These are phyloP conservation scores for Osmerus mordax DNA, from an alignment of 2,113 vertebrate species.

Conservation along the genomic window DNA sequence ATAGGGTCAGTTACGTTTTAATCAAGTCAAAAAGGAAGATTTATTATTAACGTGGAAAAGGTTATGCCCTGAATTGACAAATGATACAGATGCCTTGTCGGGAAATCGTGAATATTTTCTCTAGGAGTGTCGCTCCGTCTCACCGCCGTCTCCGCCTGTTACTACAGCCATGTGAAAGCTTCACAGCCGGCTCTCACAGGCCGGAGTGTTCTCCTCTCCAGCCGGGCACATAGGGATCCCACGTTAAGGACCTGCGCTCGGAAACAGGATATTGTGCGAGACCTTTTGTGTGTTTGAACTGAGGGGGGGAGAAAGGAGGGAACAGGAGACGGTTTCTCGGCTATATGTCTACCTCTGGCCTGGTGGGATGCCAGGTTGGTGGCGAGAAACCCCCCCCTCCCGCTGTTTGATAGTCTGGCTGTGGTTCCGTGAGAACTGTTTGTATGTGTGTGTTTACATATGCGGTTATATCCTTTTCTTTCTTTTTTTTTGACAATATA, in stretches of 20 bases:
- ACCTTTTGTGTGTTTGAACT: conserved; percentile 36
- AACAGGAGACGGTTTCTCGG: conserved; percentile 23
- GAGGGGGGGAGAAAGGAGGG: conserved; percentile 22
- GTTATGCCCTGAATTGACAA: neutral
- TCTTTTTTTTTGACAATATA: conserved; percentile 3
- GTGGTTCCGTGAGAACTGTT: neutral
- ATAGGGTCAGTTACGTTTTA: neutral
- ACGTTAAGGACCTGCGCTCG: conserved; percentile 32
- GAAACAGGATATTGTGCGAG: conserved; percentile 56
- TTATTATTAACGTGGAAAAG: neutral
- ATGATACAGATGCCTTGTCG: too few species aligned
- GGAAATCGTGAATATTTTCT: too few species aligned
- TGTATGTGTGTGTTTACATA: conserved; percentile 16
- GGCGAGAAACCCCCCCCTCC: neutral
- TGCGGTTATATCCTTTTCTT: neutral
- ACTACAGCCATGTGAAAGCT: conserved; percentile 44
- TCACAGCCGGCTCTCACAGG: conserved; percentile 28
- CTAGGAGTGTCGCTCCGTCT: too few species aligned
- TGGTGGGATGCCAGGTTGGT: conserved; percentile 3
- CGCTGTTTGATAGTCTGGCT: neutral
- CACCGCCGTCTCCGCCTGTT: neutral
- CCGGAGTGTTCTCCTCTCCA: conserved; percentile 26
- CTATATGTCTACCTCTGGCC: conserved; percentile 1
- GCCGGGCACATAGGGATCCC: conserved; percentile 13
- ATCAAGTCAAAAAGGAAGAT: neutral